Conservation (phyloP, 1,140 invertebrate genomes). For the Drosophila pallidifrons region DNA sequence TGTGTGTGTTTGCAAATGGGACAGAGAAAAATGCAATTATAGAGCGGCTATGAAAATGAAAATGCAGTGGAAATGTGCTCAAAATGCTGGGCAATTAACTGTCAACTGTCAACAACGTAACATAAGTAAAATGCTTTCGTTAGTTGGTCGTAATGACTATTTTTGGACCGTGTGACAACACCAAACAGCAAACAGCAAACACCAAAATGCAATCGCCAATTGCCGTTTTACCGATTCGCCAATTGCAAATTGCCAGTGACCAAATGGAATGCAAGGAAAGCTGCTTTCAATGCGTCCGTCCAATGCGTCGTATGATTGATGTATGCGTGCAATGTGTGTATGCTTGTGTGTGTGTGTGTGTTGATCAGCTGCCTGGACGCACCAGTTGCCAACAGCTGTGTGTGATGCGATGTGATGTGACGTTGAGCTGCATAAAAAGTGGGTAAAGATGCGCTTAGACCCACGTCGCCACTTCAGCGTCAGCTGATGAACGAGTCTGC, state of each 20-base stretch:
- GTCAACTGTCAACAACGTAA: slow-evolving; percentile 32
- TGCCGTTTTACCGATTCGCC: slow-evolving; percentile 23
- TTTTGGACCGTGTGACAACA: slow-evolving; percentile 67
- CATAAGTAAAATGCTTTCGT: slow-evolving; percentile 41
- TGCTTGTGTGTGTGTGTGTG: not conserved
- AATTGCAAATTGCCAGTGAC: slow-evolving; percentile 32
- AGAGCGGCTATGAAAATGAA: slow-evolving; percentile 2
- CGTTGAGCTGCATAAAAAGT: slow-evolving; percentile 61
- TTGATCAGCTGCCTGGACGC: slow-evolving; percentile 47
- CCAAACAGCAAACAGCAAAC: slow-evolving; percentile 30
- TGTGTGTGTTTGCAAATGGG: not conserved
- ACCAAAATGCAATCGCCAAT: slow-evolving; percentile 35
- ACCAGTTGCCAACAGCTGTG: slow-evolving; percentile 54
- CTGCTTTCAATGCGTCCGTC: not conserved
- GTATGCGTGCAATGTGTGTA: not conserved
- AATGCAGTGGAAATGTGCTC: slow-evolving; percentile 49
- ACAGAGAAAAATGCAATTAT: slow-evolving; percentile 28
- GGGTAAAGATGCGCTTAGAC: slow-evolving; percentile 76
- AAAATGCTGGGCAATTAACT: slow-evolving; percentile 67
- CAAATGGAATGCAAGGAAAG: slow-evolving; percentile 46
- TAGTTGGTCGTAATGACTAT: slow-evolving; percentile 75
- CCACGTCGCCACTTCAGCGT: not conserved
- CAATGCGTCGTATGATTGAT: slow-evolving; percentile 71
- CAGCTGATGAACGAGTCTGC: slow-evolving; percentile 55
- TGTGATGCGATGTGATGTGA: slow-evolving; percentile 25